A percentile compares a stretch with the other conserved stretches of the same genome.
Conservation (phyloP, 2,888 invertebrate species). For the Phaonia tiefii region DNA sequence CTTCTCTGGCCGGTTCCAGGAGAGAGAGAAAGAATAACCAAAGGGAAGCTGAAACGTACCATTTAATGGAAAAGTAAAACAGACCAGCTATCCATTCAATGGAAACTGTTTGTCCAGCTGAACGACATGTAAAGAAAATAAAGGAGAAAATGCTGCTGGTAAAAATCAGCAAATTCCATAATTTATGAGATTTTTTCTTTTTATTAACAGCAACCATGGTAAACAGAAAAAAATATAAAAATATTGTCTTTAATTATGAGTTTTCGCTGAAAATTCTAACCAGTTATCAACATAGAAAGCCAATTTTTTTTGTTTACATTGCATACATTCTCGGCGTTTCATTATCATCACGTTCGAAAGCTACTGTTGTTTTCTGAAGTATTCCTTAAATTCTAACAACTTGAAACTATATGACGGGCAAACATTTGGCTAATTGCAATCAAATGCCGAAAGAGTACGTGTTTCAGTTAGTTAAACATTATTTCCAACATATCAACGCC, state of each 20-base stretch:
- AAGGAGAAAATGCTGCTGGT: neutral
- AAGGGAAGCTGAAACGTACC: neutral
- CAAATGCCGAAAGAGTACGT: neutral
- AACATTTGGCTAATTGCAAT: conserved; percentile 20
- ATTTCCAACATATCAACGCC: neutral
- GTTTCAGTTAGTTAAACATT: conserved; percentile 13
- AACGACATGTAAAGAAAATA: neutral
- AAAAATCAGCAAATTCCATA: conserved; percentile 1
- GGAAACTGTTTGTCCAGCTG: conserved; percentile 30
- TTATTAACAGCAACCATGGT: no score
- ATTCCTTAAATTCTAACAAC: conserved; percentile 14
- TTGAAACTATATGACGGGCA: neutral
- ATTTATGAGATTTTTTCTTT: conserved; percentile 22
- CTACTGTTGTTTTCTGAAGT: no score
- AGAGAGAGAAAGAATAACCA: neutral
- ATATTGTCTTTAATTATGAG: no score
- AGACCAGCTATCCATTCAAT: neutral
- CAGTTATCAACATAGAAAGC: no score
- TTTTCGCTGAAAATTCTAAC: no score
- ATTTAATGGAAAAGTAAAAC: neutral
- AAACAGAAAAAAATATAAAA: no score
- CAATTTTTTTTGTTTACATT: no score
- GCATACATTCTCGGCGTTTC: neutral
- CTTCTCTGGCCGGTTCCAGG: neutral
- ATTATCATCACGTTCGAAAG: neutral